Evolutionary conservation across 92 coral and sea anemone species (phyloP).

Genomic region (Ricordea florida): DNA sequence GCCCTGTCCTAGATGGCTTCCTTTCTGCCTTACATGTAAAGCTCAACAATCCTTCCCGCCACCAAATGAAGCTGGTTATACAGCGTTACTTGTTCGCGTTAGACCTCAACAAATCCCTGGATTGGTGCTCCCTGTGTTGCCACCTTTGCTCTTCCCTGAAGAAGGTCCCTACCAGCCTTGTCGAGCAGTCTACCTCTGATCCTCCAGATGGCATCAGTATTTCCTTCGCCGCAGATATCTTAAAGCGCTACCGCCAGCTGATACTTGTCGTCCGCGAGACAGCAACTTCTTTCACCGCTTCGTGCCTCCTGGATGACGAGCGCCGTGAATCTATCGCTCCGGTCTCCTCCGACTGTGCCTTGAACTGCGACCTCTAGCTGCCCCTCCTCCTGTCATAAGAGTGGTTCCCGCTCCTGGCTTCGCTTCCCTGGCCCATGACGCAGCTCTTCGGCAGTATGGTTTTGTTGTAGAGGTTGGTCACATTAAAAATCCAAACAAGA

Average conservation of each 20-base stretch:
- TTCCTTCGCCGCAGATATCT: constrained; percentile 5
- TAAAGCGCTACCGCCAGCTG: constrained; percentile 1
- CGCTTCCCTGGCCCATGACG: too few relatives aligned
- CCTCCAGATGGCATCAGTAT: background rate
- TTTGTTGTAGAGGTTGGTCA: too few relatives aligned
- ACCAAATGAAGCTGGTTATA: background rate
- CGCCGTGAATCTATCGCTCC: background rate
- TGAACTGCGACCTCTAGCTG: background rate
- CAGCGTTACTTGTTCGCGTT: background rate
- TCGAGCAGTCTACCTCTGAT: background rate
- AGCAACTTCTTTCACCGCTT: background rate
- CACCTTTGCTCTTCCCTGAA: background rate
- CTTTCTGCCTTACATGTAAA: background rate
- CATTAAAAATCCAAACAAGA: too few relatives aligned
- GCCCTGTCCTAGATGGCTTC: background rate
- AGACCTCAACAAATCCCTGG: background rate
- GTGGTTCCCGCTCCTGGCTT: too few relatives aligned
- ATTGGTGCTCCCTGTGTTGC: background rate
- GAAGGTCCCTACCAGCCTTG: background rate
- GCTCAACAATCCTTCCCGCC: background rate
- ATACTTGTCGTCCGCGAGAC: background rate
- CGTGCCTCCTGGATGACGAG: background rate
- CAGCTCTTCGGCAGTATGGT: too few relatives aligned
- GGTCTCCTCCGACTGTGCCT: background rate
- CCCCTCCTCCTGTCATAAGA: background rate